phyloP scores from a whole-genome alignment of 2,797 vertebrate species.

The Siniperca obscura region DNA sequence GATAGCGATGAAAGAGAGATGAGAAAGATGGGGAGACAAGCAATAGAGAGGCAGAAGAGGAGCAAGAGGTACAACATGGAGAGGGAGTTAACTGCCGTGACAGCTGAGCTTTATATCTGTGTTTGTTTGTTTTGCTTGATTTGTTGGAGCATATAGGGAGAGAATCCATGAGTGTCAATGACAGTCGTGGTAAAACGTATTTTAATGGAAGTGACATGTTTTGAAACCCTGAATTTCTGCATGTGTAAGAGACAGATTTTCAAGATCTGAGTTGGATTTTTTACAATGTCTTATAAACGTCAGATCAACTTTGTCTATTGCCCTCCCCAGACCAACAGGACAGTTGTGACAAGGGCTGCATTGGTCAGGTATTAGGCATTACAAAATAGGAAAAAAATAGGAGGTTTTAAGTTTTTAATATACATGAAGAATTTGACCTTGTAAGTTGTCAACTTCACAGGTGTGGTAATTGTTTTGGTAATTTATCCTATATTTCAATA shows the following conservation, averaged over 20 bases:
- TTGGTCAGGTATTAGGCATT: background rate
- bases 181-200: slow-evolving; percentile 12
- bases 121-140: slow-evolving; percentile 57
- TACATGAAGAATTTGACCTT: background rate
- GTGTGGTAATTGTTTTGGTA: too few species aligned
- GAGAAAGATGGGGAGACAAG: slow-evolving; percentile 49
- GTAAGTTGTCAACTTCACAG: background rate
- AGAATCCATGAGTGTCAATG: slow-evolving; percentile 24
- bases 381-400: background rate
- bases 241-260: background rate
- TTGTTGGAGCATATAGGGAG: slow-evolving; percentile 27
- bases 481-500: too few species aligned
- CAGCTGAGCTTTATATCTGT: slow-evolving; percentile 50
- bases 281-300: background rate
- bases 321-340: background rate
- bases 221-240: background rate
- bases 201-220: slow-evolving; percentile 27
- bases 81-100: slow-evolving; percentile 42
- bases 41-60: slow-evolving; percentile 25
- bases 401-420: background rate
- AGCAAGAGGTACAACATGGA: slow-evolving; percentile 37
- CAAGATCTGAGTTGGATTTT: background rate
- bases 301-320: background rate
- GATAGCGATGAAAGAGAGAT: slow-evolving; percentile 59
- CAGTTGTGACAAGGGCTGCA: background rate